These are phyloP conservation scores for Drosophila setifemur DNA, from an alignment of 1,140 invertebrate species.

Conservation along the genomic window DNA sequence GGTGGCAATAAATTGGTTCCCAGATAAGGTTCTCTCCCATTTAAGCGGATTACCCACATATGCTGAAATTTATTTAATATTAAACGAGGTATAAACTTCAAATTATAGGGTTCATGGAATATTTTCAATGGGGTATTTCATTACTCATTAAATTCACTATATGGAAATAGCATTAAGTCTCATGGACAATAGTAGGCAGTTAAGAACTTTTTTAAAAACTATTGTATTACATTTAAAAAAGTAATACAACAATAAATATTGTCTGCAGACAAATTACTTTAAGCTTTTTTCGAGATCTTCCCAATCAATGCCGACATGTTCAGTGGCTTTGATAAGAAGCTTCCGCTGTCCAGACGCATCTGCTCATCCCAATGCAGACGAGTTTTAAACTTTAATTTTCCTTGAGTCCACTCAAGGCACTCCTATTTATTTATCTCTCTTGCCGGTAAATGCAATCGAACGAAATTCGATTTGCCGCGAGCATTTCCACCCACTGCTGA, in stretches of 20 bases:
- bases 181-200: too few relatives aligned
- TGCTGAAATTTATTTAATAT: too few relatives aligned
- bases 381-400: conserved; percentile 9
- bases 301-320: not conserved
- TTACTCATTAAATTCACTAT: too few relatives aligned
- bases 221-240: too few relatives aligned
- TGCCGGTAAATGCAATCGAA: conserved; percentile 46
- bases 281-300: not conserved
- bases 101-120: too few relatives aligned
- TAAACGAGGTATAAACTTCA: too few relatives aligned
- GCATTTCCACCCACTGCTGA: conserved; percentile 45
- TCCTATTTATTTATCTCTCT: not conserved
- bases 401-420: conserved; percentile 3
- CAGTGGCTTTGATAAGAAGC: not conserved
- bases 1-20: not conserved
- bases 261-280: too few relatives aligned
- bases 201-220: too few relatives aligned
- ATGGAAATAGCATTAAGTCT: too few relatives aligned
- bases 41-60: too few relatives aligned
- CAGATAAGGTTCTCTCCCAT: not conserved
- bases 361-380: not conserved
- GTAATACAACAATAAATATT: too few relatives aligned
- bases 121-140: too few relatives aligned
- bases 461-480: conserved; percentile 65
- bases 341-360: not conserved